Evolutionary conservation across 2,113 vertebrate species (phyloP), one percentile per base, ranked within the genome.

Genomic region (Hyla sarda): DNA sequence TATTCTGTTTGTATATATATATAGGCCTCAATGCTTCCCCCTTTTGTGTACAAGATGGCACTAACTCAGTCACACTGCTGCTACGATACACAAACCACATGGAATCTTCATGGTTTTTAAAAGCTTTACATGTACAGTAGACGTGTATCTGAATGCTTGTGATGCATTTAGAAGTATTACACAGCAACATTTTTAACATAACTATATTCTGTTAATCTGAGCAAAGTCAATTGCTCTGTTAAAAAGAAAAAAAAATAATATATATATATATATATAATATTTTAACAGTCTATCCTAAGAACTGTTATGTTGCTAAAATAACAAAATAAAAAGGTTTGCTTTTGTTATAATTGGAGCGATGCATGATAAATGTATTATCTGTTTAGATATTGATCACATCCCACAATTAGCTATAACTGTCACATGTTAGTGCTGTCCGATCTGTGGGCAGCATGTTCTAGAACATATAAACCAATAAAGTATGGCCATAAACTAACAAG

Each of bases 181-280:
- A 67, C 60, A 2, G 41, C 95, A 95, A 94, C 58, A 10, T 54
- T 21, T 47, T 47, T 19, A 30, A 45, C 56, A 62, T 28, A 81
- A 82, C 45, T 19, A 21, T 23, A 25, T 65, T 81, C 41, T 62
- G 37, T 81, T 13, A 1, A 75, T 32, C 25, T 54, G 17, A 56
- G 50, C 11, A 8, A 54, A 58, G 16, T 37, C 8, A 17, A 52
- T 45, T 45, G 21, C 23, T 62, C 54, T 21, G 25, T 76, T 50
- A 48, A 28, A 48, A 45, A 74, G 47, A 45, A 16, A 45, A 48
- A 45, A 74, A 74, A 45, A 16, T n/a, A 45, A 48, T 16, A 48
- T 12, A 47, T 47, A 45, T 4, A 45, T 47, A 37, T 0, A 58
- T 62, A 14, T 8, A 21, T n/a, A 84, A 54, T n/a, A n/a, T n/a